Base-by-base conservation (phyloP, 2,113 vertebrate species). In the Steatornis caripensis region DNA sequence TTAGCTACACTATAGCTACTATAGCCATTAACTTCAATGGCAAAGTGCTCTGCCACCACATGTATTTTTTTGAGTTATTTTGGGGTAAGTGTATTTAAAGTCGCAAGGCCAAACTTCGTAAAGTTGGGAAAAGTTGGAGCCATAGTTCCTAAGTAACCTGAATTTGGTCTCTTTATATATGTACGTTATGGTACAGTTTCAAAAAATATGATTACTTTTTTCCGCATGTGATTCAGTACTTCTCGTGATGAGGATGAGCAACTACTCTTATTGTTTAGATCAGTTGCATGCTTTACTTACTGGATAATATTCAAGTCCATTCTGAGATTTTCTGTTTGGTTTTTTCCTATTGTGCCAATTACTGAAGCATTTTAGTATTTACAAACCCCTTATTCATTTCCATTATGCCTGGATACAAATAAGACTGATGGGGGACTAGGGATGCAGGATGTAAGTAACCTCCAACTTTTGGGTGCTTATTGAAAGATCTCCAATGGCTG, bases 371-470 rank as follows among this genome's bases (percentile, higher is more conserved):
- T 85, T 51, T 10, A 78, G 32, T 32, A 68, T 62, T 78, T 19
- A 24, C 15, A 58, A 45, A 71, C 11, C 9, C 9, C 27, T 76
- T 5, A 10, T n/a, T 55, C 8, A 24, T 72, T 71, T 75, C 20
- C 22, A n/a, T 61, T 71, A 3, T 15, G 10, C 16, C 10, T 88
- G 70, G 45, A 18, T 26, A 12, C 1, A 1, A 1, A 10, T 5
- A 23, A 30, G 26, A 30, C 10, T 6, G 8, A 10, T 49, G 15
- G 16, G 23, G 26, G 37, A 65, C 27, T 6, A 37, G 21, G 36
- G 39, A 68, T 45, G 39, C 4, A 23, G 23, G 23, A 36, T 55
- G 8, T 37, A 78, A 72, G 24, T 11, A 60, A 45, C 20, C 57
- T 68, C 78, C 18, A 29, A 60, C 8, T 58, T 90, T 24, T 54